Evolutionary conservation across 2,113 vertebrate genomes (phyloP).

Genomic region (Cavia porcellus): DNA sequence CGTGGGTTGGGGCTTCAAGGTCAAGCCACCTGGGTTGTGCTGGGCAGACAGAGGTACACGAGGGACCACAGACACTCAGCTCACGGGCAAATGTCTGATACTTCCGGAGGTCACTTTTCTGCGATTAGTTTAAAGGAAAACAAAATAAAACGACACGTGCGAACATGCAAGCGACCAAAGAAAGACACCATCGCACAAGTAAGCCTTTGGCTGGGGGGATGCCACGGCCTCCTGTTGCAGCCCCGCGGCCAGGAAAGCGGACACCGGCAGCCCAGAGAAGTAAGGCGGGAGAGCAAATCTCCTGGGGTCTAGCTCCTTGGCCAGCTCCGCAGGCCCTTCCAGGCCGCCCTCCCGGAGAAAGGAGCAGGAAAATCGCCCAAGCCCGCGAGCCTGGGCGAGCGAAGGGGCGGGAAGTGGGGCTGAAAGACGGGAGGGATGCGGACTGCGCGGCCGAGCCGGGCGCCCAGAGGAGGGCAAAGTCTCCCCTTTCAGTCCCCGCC

Average conservation of each 20-base stretch:
- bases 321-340: neutral
- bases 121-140: slow-evolving; percentile 20
- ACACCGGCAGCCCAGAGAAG: neutral
- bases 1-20: slow-evolving; percentile 45
- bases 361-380: neutral
- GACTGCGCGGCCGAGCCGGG: slow-evolving; percentile 1
- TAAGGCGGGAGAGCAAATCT: neutral
- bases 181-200: neutral
- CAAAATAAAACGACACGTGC: slow-evolving; percentile 61
- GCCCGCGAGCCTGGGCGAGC: neutral
- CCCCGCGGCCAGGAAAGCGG: neutral
- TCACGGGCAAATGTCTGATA: neutral
- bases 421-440: neutral
- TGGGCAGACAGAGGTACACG: neutral
- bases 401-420: neutral
- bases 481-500: neutral
- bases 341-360: neutral
- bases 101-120: slow-evolving; percentile 25
- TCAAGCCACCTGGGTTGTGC: neutral
- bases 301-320: neutral
- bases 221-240: slow-evolving; percentile 72
- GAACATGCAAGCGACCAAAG: slow-evolving; percentile 59
- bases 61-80: neutral
- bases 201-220: neutral
- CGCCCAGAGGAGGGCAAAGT: slow-evolving; percentile 32